Percentiles rank a stretch among this genome's conserved stretches.
These are phyloP conservation scores for Orthosia gothica DNA, from an alignment of 2,888 invertebrate genomes.

Conservation along the genomic window DNA sequence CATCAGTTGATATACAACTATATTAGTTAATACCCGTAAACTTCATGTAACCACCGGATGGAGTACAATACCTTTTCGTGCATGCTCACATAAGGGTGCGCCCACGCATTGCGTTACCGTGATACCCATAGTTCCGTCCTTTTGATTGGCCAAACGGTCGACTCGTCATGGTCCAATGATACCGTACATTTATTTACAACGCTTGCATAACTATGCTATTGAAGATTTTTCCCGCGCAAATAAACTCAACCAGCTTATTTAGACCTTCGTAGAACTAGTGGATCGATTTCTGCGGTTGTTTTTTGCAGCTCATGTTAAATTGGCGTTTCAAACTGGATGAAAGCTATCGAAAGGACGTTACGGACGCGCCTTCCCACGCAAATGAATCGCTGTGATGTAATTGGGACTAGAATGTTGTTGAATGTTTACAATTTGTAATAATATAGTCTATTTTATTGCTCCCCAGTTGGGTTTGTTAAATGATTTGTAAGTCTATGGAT, in stretches of 20 bases:
- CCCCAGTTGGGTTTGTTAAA: constrained; percentile 47
- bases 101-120: constrained; percentile 86
- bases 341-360: constrained; percentile 79
- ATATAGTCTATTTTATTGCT: constrained; percentile 51
- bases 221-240: constrained; percentile 82
- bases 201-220: constrained; percentile 85
- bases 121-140: constrained; percentile 88
- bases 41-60: constrained; percentile 76
- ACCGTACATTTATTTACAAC: constrained; percentile 77
- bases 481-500: constrained; percentile 46
- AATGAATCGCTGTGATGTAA: constrained; percentile 81
- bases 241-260: constrained; percentile 69
- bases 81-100: constrained; percentile 82
- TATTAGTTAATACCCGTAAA: constrained; percentile 69
- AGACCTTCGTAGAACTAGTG: constrained; percentile 60
- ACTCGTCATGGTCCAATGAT: constrained; percentile 82
- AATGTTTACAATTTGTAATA: constrained; percentile 59
- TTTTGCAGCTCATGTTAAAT: constrained; percentile 66
- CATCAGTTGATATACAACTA: constrained; percentile 64
- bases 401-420: constrained; percentile 60
- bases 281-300: constrained; percentile 57
- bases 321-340: constrained; percentile 75
- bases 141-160: constrained; percentile 80
- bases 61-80: constrained; percentile 80
- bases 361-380: constrained; percentile 84